These are phyloP conservation scores for Caenorhabditis becei DNA, from an alignment of 2,888 invertebrate genomes.

Conservation along the genomic window DNA sequence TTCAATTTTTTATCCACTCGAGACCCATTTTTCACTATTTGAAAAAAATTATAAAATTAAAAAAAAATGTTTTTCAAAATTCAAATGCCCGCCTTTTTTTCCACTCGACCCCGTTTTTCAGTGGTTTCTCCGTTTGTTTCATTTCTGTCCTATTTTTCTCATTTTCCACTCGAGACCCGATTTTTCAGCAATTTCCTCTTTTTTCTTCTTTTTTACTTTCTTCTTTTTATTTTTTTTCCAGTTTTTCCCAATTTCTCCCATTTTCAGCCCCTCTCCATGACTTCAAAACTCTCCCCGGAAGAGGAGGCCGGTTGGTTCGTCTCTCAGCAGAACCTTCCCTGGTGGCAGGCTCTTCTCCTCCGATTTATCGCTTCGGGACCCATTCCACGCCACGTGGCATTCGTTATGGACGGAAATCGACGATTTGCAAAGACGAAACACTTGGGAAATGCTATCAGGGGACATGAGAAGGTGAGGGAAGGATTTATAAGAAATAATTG, in stretches of 20 bases:
- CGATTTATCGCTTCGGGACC: slow-evolving; percentile 54
- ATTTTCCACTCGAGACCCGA: too few species aligned
- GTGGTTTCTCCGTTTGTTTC: too few species aligned
- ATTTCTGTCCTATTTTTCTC: too few species aligned
- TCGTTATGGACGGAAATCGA: slow-evolving; percentile 99
- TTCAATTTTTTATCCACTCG: too few species aligned
- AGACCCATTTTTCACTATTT: too few species aligned
- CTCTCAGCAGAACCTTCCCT: slow-evolving; percentile 25
- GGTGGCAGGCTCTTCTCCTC: slow-evolving; percentile 44
- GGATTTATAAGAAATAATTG: too few species aligned
- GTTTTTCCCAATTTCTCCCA: too few species aligned
- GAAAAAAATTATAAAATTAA: too few species aligned
- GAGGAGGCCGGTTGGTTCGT: slow-evolving; percentile 56
- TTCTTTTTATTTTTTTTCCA: not conserved
- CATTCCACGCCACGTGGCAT: slow-evolving; percentile 93
- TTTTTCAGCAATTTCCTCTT: too few species aligned
- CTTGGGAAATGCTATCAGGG: slow-evolving; percentile 87
- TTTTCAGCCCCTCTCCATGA: slow-evolving; percentile 14
- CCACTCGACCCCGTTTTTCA: too few species aligned
- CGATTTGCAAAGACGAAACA: slow-evolving; percentile 91
- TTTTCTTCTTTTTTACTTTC: not conserved
- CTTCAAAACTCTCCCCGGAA: slow-evolving; percentile 2
- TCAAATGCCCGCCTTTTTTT: too few species aligned
- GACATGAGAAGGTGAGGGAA: slow-evolving; percentile 85
- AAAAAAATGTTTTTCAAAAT: too few species aligned